These are phyloP conservation scores for Polyergus mexicanus DNA, from an alignment of 1,140 invertebrate genomes.

Conservation along the genomic window DNA sequence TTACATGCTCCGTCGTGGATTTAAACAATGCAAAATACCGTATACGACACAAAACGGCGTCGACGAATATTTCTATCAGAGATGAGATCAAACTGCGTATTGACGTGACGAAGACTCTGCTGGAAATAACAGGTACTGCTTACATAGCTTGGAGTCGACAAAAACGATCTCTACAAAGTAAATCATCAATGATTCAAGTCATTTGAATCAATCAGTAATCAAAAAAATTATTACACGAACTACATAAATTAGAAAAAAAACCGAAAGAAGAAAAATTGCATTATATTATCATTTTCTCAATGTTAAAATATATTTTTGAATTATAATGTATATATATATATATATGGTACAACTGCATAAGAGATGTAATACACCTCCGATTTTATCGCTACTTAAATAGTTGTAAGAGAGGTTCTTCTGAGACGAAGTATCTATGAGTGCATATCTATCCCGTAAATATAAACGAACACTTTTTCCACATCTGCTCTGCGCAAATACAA, in stretches of 20 bases:
- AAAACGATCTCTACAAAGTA: constrained; percentile 2
- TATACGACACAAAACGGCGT: neutral
- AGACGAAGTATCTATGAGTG: too few species aligned
- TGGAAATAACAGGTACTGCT: constrained; percentile 25
- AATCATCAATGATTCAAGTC: neutral
- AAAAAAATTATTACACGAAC: neutral
- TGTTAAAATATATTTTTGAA: neutral
- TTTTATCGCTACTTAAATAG: too few species aligned
- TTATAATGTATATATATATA: neutral
- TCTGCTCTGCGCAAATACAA: too few species aligned
- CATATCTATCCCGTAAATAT: too few species aligned
- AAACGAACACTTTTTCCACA: too few species aligned
- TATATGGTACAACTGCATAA: too few species aligned
- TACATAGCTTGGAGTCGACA: constrained; percentile 19
- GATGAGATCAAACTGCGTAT: constrained; percentile 4
- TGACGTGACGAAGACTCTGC: constrained; percentile 36
- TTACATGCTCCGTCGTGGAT: neutral
- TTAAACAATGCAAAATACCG: constrained; percentile 2
- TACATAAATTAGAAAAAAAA: neutral
- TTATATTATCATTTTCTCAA: neutral
- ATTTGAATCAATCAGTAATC: neutral
- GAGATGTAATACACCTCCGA: too few species aligned
- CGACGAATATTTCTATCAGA: neutral
- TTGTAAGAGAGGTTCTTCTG: too few species aligned
- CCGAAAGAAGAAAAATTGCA: neutral